Evolutionary conservation across 2,113 vertebrate genomes (phyloP).

Genomic region (Prochilodus magdalenae): DNA sequence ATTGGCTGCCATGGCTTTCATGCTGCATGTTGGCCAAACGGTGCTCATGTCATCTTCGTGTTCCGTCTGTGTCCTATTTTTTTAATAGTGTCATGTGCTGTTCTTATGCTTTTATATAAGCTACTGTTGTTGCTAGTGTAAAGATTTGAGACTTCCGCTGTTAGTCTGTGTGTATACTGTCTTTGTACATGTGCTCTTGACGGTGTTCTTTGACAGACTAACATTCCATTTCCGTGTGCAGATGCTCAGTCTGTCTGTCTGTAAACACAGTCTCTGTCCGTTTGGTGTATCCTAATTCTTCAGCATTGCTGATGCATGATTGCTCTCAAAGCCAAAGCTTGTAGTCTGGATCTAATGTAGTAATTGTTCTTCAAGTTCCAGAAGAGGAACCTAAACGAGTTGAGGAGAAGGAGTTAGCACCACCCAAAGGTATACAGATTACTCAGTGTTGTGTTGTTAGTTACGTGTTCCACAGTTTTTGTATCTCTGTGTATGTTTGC

Average conservation of each 20-base stretch:
- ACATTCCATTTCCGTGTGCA: background rate
- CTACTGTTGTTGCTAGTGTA: too few relatives aligned
- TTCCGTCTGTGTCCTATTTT: background rate
- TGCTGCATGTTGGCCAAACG: constrained; percentile 24
- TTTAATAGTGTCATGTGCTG: background rate
- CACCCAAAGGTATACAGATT: constrained; percentile 69
- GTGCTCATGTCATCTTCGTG: background rate
- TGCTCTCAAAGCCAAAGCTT: constrained; percentile 8
- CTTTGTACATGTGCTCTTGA: background rate
- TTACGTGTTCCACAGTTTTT: background rate
- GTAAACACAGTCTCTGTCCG: background rate
- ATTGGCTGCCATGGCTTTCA: background rate
- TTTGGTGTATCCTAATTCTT: constrained; percentile 8
- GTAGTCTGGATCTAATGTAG: constrained; percentile 51
- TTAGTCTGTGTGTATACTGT: constrained; percentile 22
- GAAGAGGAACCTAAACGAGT: constrained; percentile 57
- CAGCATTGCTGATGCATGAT: constrained; percentile 10
- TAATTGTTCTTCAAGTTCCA: constrained; percentile 67
- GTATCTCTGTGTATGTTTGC: constrained; percentile 23
- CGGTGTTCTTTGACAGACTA: background rate
- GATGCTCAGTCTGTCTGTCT: background rate
- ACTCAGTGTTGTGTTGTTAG: constrained; percentile 6
- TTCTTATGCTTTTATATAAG: background rate
- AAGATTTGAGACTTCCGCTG: background rate
- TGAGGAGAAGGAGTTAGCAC: constrained; percentile 55